Conservation (phyloP, 2,888 invertebrate genomes). For the Oligia strigilis region DNA sequence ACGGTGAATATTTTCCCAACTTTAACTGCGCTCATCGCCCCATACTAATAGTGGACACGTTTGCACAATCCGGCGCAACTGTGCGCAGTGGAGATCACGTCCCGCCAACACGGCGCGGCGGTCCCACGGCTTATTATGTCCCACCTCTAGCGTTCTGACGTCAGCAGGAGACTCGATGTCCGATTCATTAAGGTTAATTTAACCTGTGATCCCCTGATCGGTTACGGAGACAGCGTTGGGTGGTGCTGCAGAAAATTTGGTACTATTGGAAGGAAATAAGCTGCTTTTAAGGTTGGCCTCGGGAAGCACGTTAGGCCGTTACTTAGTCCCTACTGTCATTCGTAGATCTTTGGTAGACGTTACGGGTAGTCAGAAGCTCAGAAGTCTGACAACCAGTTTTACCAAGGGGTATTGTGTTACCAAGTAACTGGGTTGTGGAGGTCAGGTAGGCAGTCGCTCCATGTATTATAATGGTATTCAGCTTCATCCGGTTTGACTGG, state of each 20-base stretch:
- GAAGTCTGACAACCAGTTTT: not conserved
- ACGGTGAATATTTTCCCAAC: constrained; percentile 17
- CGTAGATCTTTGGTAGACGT: not conserved
- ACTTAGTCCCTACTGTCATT: not conserved
- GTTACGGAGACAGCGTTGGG: constrained; percentile 23
- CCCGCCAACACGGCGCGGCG: constrained; percentile 46
- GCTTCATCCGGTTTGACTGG: not conserved
- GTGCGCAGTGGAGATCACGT: constrained; percentile 59
- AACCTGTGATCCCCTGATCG: constrained; percentile 34
- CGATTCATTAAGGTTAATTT: constrained; percentile 54
- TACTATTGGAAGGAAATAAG: not conserved
- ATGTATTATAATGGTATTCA: not conserved
- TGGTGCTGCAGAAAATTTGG: not conserved
- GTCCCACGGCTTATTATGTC: constrained; percentile 67
- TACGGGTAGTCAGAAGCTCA: not conserved
- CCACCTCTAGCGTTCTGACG: constrained; percentile 42
- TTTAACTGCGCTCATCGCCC: constrained; percentile 25
- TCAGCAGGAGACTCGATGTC: constrained; percentile 45
- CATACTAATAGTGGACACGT: constrained; percentile 64
- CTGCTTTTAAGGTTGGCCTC: not conserved
- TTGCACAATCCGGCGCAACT: constrained; percentile 67
- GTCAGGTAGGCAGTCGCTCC: too few species aligned
- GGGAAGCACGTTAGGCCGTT: too few species aligned
- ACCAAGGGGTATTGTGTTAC: not conserved
- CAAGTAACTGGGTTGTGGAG: too few species aligned